phyloP scores from a whole-genome alignment of 2,888 invertebrate genomes.

The Cantharis nigra region DNA sequence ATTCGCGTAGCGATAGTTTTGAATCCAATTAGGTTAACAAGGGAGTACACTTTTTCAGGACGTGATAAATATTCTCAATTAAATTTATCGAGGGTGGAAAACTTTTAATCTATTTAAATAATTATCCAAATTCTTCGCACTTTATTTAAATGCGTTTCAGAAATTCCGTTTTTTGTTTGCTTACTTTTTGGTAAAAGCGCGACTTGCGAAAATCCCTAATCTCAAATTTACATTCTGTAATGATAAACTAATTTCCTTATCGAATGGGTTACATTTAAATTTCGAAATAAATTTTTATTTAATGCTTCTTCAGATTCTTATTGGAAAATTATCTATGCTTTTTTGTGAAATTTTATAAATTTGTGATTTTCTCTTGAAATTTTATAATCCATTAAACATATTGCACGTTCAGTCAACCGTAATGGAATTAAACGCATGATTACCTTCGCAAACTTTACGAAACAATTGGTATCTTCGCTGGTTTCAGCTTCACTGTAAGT shows the following conservation, averaged over 20 bases:
- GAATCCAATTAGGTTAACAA: neutral
- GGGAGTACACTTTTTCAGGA: conserved; percentile 1
- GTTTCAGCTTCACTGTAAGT: neutral
- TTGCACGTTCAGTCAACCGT: neutral
- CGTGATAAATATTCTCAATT: conserved; percentile 27
- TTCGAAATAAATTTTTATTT: neutral
- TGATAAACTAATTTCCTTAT: neutral
- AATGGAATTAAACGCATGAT: neutral
- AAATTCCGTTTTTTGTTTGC: conserved; percentile 18
- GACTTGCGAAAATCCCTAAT: neutral
- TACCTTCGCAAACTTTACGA: neutral
- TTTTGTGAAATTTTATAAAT: neutral
- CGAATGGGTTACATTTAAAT: neutral
- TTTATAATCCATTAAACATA: neutral
- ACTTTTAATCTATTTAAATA: conserved; percentile 16
- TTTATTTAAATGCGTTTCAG: conserved; percentile 16
- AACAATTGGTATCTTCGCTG: neutral
- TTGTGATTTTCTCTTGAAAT: neutral
- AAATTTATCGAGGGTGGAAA: conserved; percentile 12
- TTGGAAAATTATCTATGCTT: neutral
- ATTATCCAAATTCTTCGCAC: conserved; percentile 19
- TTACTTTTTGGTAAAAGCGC: neutral
- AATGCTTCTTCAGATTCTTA: neutral
- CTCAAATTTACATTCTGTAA: neutral
- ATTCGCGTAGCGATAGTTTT: neutral